Evolutionary conservation across 1,140 invertebrate species (phyloP).

Genomic region (Musca domestica): DNA sequence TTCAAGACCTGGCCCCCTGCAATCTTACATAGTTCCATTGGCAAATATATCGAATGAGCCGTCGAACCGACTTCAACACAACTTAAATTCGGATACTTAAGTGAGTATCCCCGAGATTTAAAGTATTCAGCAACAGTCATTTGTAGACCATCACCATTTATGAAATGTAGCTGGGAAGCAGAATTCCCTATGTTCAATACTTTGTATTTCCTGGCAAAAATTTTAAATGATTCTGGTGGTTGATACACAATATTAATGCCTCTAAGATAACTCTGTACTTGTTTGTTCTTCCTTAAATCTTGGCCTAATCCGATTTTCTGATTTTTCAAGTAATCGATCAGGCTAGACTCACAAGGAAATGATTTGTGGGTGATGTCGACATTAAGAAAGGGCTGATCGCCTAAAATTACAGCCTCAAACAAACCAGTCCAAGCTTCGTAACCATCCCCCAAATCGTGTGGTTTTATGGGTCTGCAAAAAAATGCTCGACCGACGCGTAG

Average conservation of each 20-base stretch:
- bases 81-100: slow-evolving; percentile 61
- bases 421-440: slow-evolving; percentile 70
- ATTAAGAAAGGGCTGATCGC: slow-evolving; percentile 68
- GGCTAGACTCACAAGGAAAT: slow-evolving; percentile 58
- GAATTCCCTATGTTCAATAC: slow-evolving; percentile 52
- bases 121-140: slow-evolving; percentile 60
- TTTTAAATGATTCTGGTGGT: slow-evolving; percentile 34
- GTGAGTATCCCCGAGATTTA: slow-evolving; percentile 25
- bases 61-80: slow-evolving; percentile 62
- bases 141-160: slow-evolving; percentile 35
- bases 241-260: slow-evolving; percentile 39
- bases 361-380: slow-evolving; percentile 73
- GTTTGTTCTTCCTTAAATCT: too few species aligned
- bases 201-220: slow-evolving; percentile 48
- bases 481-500: slow-evolving; percentile 54
- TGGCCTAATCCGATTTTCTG: background rate
- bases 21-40: slow-evolving; percentile 64
- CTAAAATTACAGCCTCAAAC: slow-evolving; percentile 72
- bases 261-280: slow-evolving; percentile 29
- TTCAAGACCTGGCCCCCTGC: slow-evolving; percentile 60
- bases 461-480: slow-evolving; percentile 41
- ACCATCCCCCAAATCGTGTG: slow-evolving; percentile 58
- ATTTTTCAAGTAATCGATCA: slow-evolving; percentile 53
- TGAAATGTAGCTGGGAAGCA: slow-evolving; percentile 51
- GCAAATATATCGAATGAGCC: slow-evolving; percentile 58